Conservation (phyloP, 2,113 vertebrate species). For the Oophaga pumilio region DNA sequence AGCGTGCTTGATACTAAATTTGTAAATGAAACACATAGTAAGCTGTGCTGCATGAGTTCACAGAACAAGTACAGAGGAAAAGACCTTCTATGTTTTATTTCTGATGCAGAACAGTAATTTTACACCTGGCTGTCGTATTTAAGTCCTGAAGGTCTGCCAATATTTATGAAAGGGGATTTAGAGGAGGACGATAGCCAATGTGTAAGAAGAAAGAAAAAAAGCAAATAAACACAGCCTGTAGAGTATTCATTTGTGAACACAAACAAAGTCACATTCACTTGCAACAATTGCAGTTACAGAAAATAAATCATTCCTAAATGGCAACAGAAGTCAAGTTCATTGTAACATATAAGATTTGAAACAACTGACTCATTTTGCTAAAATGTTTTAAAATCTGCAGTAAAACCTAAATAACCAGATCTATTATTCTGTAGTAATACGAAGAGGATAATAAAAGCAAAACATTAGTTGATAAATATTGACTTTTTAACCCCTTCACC, state of each 20-base stretch:
- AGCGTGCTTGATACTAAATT: not conserved
- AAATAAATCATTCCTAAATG: not conserved
- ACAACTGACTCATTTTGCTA: not conserved
- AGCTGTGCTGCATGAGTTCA: slow-evolving; percentile 40
- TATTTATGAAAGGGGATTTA: slow-evolving; percentile 42
- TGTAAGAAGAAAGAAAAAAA: slow-evolving; percentile 7
- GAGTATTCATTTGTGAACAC: slow-evolving; percentile 8
- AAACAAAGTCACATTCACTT: slow-evolving; percentile 22
- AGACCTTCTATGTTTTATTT: slow-evolving; percentile 36
- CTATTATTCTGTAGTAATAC: not conserved
- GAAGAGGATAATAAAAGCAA: too few species aligned
- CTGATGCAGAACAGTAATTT: slow-evolving; percentile 46
- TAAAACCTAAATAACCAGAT: not conserved
- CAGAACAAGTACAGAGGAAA: slow-evolving; percentile 43
- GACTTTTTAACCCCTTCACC: too few species aligned
- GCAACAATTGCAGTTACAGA: not conserved
- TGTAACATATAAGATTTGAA: not conserved
- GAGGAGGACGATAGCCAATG: slow-evolving; percentile 20
- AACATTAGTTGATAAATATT: too few species aligned
- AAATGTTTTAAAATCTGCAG: not conserved
- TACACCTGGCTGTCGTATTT: slow-evolving; percentile 36
- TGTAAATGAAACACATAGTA: slow-evolving; percentile 41
- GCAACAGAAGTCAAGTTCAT: not conserved
- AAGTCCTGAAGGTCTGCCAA: slow-evolving; percentile 37
- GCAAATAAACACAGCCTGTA: slow-evolving; percentile 36